Base-by-base conservation (phyloP, 2,797 vertebrate genomes). In the Channa striata region DNA sequence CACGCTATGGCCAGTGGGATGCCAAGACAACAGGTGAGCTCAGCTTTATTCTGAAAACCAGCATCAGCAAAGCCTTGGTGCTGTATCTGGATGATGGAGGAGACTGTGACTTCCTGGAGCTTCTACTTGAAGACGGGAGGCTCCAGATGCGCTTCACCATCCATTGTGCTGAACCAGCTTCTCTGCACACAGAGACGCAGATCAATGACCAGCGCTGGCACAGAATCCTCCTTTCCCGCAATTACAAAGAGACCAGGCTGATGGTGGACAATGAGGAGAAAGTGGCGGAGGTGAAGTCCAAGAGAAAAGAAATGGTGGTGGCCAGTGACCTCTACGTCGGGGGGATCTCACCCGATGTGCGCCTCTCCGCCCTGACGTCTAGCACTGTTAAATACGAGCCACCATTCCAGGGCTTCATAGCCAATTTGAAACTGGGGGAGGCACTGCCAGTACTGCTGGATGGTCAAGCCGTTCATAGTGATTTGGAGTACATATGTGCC, bases 71-170 rank as follows among this genome's bases (percentile, higher is more conserved):
- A 74, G 96, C 96, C 0, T 82, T 98, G 78, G 92, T 98, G 73
- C 95, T 98, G 43, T 99, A 98, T 84, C 84, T 97, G 74, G 97
- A 99, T 7, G 97, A 99, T 10, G 97, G 97, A 0, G 97, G 97
- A 13, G 95, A 98, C 94, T 99, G 97, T 1, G 97, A 98, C 92
- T 99, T 98, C 89, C 78, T 99, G 92, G 97, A 98, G 93, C 94
- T 98, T 23, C 89, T 97, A 60, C 86, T 99, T 11, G 87, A 88
- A 5, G 96, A 96, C 0, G 96, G 97, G 7, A 93, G 95, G 2
- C 93, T 97, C 36, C 94, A 96, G 36, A 84, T 98, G 70, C 96
- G 96, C 74, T 98, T 97, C 78, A 95, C 96, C 74, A 96, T 98
- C 63, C 97, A 97, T 60, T 98, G 97, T 12, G 96, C 95, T 0